phyloP scores from a whole-genome alignment of 2,113 vertebrate genomes.

The Cercopithecus mona region DNA sequence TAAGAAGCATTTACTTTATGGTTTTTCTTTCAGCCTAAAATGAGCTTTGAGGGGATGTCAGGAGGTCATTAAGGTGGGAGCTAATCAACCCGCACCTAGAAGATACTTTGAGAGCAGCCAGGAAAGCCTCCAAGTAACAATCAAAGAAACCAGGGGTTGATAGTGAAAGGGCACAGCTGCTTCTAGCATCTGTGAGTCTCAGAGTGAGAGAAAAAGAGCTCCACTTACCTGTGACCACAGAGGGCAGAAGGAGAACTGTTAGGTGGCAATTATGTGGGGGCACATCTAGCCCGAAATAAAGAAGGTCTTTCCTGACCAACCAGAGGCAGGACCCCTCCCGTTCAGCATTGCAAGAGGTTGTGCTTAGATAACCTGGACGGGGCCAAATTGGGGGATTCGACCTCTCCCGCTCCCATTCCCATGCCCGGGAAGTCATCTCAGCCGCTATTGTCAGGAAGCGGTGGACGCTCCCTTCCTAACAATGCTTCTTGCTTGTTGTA shows the following conservation, averaged over 20 bases:
- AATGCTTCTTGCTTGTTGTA: not conserved
- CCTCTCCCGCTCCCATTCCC: no score
- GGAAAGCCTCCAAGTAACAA: not conserved
- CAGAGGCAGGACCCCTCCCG: not conserved
- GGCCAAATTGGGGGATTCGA: rapidly evolving
- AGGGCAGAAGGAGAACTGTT: not conserved
- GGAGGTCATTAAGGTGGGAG: not conserved
- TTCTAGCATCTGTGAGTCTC: not conserved
- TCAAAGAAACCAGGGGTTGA: not conserved
- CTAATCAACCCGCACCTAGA: not conserved
- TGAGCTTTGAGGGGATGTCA: not conserved
- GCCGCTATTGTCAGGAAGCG: not conserved
- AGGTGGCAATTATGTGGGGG: not conserved
- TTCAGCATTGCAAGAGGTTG: not conserved
- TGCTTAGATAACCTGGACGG: not conserved
- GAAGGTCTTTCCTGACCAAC: not conserved
- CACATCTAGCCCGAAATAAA: not conserved
- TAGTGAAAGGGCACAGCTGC: not conserved
- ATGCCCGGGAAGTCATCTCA: not conserved
- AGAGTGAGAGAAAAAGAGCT: not conserved
- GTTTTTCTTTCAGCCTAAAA: not conserved
- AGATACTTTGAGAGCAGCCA: not conserved
- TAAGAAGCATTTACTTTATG: not conserved
- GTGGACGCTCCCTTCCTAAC: not conserved
- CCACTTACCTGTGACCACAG: not conserved